These are phyloP conservation scores for Echiichthys vipera DNA, from an alignment of 2,797 vertebrate genomes.

Conservation along the genomic window DNA sequence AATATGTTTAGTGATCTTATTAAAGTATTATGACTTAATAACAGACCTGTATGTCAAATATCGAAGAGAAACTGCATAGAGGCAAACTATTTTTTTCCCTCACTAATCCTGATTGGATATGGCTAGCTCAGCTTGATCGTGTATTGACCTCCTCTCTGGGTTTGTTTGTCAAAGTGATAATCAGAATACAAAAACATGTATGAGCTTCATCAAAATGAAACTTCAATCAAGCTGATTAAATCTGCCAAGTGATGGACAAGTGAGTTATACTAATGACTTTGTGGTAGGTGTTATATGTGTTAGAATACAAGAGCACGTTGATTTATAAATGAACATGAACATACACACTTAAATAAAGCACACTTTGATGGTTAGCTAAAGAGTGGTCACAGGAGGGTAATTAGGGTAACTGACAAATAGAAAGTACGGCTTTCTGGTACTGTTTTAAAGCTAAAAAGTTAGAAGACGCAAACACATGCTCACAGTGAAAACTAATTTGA, in stretches of 20 bases:
- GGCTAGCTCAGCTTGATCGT: constrained; percentile 14
- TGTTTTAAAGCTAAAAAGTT: constrained; percentile 12
- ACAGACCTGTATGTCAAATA: not conserved
- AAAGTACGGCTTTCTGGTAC: not conserved
- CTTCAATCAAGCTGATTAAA: constrained; percentile 60
- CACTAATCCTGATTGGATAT: constrained; percentile 35
- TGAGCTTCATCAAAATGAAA: constrained; percentile 58
- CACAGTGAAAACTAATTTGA: not conserved
- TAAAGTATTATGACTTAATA: constrained; percentile 9
- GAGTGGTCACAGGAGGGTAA: not conserved
- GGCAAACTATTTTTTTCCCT: not conserved
- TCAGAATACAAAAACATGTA: constrained; percentile 49
- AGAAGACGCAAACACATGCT: constrained; percentile 8
- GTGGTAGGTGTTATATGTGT: not conserved
- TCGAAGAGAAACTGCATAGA: not conserved
- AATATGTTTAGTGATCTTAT: constrained; percentile 5
- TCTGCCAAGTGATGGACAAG: constrained; percentile 24
- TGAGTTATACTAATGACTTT: constrained; percentile 19
- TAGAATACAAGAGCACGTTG: not conserved
- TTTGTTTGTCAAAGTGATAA: constrained; percentile 42
- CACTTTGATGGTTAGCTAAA: constrained; percentile 8
- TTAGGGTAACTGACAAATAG: not conserved
- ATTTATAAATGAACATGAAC: constrained; percentile 13
- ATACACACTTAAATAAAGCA: constrained; percentile 10
- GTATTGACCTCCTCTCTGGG: constrained; percentile 36